Base-by-base conservation (phyloP, 1,140 invertebrate genomes). In the Lethrus apterus region DNA sequence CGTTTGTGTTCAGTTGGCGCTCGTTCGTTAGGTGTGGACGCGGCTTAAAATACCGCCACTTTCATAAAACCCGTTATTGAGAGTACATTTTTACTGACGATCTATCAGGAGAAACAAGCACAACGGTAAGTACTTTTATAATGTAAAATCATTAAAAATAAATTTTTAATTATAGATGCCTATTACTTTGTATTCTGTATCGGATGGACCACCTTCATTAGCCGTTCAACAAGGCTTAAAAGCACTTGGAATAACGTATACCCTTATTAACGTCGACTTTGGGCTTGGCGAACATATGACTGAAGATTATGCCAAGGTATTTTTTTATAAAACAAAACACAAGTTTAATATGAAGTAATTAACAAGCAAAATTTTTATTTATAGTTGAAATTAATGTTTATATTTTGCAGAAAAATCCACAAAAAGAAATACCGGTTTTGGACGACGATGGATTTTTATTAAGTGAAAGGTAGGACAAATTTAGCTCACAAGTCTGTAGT, bases 351-450 rank as follows among this genome's bases (percentile, higher is more conserved):
- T 26, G 5, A 26, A 26, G 5, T 7, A 26, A 26, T 26, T 26
- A 26, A 26, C 5, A 26, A 26, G 23, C 5, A 26, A 20, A 23
- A 14, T 23, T 38, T 9, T 4, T 36, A 2, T 21, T 21, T 38
- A n/a, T 38, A 38, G 35, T 19, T n/a, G n/a, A n/a, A n/a, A n/a
- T n/a, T n/a, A n/a, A n/a, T n/a, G n/a, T n/a, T n/a, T n/a, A 8
- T 24, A 9, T 13, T 51, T 62, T 70, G 24, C 59, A 86, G 83
- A 72, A 81, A 66, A 86, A 86, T 70, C 83, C 83, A 2, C 83
- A 87, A 68, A 84, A 84, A 63, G 83, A 86, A 68, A 83, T 86
- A 51, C 84, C 84, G 0, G 78, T 84, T 0, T 61, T 87, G 40
- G 78, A 85, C 36, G 84, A 87, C 51, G 71, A 80, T 54, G 83